phyloP scores from a whole-genome alignment of 1,140 invertebrate species.

The Lordiphosa collinella region DNA sequence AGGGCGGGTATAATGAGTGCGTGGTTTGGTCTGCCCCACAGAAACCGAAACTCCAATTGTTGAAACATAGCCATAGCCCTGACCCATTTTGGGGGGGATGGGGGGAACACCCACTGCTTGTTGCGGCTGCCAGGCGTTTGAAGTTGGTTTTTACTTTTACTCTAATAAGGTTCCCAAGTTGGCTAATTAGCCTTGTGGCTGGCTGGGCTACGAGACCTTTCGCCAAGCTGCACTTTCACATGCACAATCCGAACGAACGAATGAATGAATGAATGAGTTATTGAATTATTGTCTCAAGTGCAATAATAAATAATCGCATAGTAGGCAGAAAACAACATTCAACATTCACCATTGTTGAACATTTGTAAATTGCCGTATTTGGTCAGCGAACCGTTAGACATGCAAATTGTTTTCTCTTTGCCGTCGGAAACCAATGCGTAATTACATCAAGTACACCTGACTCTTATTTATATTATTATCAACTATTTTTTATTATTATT shows the following conservation, averaged over 20 bases:
- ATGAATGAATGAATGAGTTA: slow-evolving; percentile 31
- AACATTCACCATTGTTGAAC: slow-evolving; percentile 65
- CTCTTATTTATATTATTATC: not conserved
- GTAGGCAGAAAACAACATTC: slow-evolving; percentile 30
- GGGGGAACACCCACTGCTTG: slow-evolving; percentile 62
- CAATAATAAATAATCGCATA: slow-evolving; percentile 67
- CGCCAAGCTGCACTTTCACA: slow-evolving; percentile 51
- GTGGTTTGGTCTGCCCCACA: slow-evolving; percentile 22
- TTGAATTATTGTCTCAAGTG: slow-evolving; percentile 58
- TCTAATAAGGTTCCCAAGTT: slow-evolving; percentile 25
- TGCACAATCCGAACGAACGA: slow-evolving; percentile 14
- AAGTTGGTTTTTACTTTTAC: slow-evolving; percentile 39
- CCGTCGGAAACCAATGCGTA: not conserved
- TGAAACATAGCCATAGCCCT: slow-evolving; percentile 46
- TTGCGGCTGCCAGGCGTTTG: slow-evolving; percentile 42
- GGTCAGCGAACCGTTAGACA: slow-evolving; percentile 32
- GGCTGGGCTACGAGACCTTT: not conserved
- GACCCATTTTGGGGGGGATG: slow-evolving; percentile 40
- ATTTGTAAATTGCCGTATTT: slow-evolving; percentile 41
- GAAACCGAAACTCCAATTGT: not conserved
- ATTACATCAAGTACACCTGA: slow-evolving; percentile 25
- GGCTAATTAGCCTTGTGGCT: slow-evolving; percentile 33
- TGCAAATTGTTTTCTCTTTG: slow-evolving; percentile 50
- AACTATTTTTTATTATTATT: not conserved
- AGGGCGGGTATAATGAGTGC: slow-evolving; percentile 62